Conservation (phyloP, 2,113 vertebrate species). For the Ammodytes marinus region DNA sequence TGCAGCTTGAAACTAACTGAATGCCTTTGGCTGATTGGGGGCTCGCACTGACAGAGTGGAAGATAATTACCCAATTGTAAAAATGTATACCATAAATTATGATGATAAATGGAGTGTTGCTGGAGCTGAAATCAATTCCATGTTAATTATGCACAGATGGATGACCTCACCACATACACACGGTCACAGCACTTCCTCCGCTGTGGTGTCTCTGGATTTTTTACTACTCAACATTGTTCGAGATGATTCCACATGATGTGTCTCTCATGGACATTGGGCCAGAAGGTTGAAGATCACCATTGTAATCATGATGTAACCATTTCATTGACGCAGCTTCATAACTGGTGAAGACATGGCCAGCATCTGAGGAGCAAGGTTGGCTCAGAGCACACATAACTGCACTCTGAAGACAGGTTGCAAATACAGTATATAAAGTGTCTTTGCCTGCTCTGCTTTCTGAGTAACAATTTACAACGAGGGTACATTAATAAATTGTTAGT, state of each 20-base stretch:
- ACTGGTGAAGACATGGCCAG: constrained; percentile 24
- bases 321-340: constrained; percentile 29
- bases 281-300: constrained; percentile 16
- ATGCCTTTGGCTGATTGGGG: constrained; percentile 25
- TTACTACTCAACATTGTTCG: constrained; percentile 26
- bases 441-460: neutral
- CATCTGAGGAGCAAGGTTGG: constrained; percentile 20
- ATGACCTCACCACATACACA: constrained; percentile 42
- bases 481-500: too few relatives aligned
- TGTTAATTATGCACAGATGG: constrained; percentile 72
- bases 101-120: constrained; percentile 45
- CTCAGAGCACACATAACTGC: constrained; percentile 4
- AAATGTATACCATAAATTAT: constrained; percentile 64
- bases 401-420: neutral
- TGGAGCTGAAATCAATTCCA: constrained; percentile 51
- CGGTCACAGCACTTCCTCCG: constrained; percentile 31
- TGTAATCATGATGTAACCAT: constrained; percentile 22
- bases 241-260: constrained; percentile 26
- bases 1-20: constrained; percentile 10
- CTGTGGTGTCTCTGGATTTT: constrained; percentile 40
- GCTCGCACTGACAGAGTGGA: constrained; percentile 35
- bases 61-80: constrained; percentile 51
- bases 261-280: constrained; percentile 32
- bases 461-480: neutral
- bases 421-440: neutral